Evolutionary conservation across 2,888 invertebrate species (phyloP), one percentile per base, ranked within the genome.

Genomic region (Frankliniella fusca): DNA sequence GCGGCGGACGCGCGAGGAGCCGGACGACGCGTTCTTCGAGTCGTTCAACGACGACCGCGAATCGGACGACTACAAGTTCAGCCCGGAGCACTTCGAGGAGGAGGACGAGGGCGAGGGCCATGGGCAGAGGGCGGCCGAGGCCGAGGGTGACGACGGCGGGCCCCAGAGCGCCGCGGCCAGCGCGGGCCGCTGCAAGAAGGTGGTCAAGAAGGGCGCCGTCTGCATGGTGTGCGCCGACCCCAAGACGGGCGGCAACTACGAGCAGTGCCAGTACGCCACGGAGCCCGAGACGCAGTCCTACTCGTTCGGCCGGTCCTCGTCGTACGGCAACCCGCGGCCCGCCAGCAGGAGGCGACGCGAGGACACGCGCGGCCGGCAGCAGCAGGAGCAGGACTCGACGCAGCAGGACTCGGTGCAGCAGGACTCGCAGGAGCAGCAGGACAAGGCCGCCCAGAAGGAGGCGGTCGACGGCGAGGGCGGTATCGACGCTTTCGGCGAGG

Each of bases 201-300:
- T 89, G 1, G 89, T 90, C 87, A 90, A 86, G 83, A 85, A 86
- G 48, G 84, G 84, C 15, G 80, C 84, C 18, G 82, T 89, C 81
- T 95, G 95, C 87, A 91, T 91, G 84, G 90, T 94, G 1, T 96
- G 95, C 86, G 92, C 93, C 85, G 92, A 94, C 86, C 91, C 93
- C 0, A 92, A 93, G 86, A 93, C 92, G 2, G 94, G 94, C 80
- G 94, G 93, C 49, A 92, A 93, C 83, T 94, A 92, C 84, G 95
- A 95, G 87, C 93, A 93, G 20, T 96, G 95, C 86, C 93, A 94
- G 0, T 96, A 94, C 87, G 92, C 93, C 15, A 92, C 93, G 0
- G 91, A 92, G 84, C 94, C 94, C 0, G 91, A 92, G 85, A 93
- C 93, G 84, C 92, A 94, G 86, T 90, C 88, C 38, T 88, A 88